Evolutionary conservation across 2,888 invertebrate species (phyloP), one percentile per base, ranked within the genome.

Genomic region (Morpho achilles): DNA sequence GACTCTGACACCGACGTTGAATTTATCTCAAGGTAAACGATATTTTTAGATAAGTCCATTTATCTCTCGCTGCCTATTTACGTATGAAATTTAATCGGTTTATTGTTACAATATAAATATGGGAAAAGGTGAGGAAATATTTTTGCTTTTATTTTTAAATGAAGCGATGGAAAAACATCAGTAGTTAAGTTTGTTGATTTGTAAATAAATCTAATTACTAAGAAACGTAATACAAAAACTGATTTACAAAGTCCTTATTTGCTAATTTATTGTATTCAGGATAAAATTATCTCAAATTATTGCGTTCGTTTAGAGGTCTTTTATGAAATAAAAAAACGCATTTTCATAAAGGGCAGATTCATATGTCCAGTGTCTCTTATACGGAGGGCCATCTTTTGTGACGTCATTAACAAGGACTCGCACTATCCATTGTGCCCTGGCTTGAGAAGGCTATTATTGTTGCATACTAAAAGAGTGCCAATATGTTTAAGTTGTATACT

Each of bases 1-100:
- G 83, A 90, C 58, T 87, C 89, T 0, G 90, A 90, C 60, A 90
- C 88, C 0, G 90, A 90, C 53, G 90, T 90, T 5, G 90, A 89
- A 71, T 63, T 71, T 53, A 68, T 63, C 53, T 70, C 79, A 46
- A 86, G 87, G 89, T 83, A 66, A 62, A 61, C 47, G 48, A 32
- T 56, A 56, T 10, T 22, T 44, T 8, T 50, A 56, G 49, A 60
- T 50, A 46, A 45, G 8, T 7, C 23, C 9, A 4, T 40, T 58
- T 41, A 42, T 57, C 39, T 41, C 7, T 44, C 7, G 8, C 16
- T 22, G 40, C 7, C 8, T 10, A 41, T 7, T 22, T 56, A 0
- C 40, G 3, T 23, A n/a, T 22, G 8, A 4, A 39, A 7, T 50
- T 9, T 7, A 10, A 54, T 40, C 43, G 40, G 32, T 53, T 53